These are phyloP conservation scores for Pinctada fucata DNA, from an alignment of 2,888 invertebrate species.

Conservation along the genomic window DNA sequence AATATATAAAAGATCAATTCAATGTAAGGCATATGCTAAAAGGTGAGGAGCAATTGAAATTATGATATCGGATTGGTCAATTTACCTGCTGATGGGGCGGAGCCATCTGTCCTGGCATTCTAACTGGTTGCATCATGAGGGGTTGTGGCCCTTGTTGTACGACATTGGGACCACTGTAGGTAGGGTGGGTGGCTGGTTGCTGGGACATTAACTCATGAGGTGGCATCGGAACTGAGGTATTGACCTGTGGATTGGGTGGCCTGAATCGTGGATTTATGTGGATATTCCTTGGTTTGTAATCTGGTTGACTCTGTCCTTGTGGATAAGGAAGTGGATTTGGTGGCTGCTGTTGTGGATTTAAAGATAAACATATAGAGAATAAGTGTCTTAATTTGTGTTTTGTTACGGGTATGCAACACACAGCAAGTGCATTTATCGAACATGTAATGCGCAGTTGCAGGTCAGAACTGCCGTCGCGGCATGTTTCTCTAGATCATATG, in stretches of 20 bases:
- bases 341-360: neutral
- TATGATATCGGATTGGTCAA: no score
- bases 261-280: neutral
- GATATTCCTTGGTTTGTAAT: neutral
- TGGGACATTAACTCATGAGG: neutral
- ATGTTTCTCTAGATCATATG: no score
- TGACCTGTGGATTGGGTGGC: neutral
- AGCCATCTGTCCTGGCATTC: neutral
- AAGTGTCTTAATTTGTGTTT: no score
- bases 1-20: no score
- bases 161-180: neutral
- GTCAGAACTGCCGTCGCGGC: no score
- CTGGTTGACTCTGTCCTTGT: neutral
- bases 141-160: neutral
- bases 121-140: neutral
- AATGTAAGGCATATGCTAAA: no score
- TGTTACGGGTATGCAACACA: no score
- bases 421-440: no score
- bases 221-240: neutral
- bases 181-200: neutral
- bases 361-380: neutral
- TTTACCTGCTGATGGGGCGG: neutral
- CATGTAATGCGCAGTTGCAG: no score
- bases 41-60: no score
- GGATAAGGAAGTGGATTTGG: neutral